Conservation (phyloP, 2,888 invertebrate species). For the Napeogenes sylphis region DNA sequence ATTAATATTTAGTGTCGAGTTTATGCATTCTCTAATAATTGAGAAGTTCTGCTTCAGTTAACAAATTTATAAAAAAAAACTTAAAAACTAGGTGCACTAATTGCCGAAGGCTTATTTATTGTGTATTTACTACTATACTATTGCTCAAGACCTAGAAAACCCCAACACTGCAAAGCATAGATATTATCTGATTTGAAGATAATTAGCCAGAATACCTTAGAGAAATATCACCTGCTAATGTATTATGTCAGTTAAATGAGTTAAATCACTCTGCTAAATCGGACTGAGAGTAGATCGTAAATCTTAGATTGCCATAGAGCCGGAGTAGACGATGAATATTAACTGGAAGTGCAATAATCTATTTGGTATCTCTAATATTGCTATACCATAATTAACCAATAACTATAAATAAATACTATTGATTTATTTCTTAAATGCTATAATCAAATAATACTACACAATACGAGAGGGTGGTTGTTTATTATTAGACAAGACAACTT, state of each 20-base stretch:
- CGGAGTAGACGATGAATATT: conserved; percentile 14
- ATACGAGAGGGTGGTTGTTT: too few species aligned
- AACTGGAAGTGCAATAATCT: conserved; percentile 5
- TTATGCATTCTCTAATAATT: not conserved
- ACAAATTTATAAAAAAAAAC: too few species aligned
- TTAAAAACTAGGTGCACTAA: too few species aligned
- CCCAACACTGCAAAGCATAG: not conserved
- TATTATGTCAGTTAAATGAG: conserved; percentile 25
- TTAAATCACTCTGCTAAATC: conserved; percentile 27
- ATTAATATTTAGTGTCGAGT: too few species aligned
- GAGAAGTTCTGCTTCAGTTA: not conserved
- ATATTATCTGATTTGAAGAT: conserved; percentile 2
- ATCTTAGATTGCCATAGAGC: conserved; percentile 15
- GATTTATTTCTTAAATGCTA: too few species aligned
- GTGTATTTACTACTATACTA: not conserved
- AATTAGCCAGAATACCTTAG: conserved; percentile 3
- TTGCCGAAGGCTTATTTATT: too few species aligned
- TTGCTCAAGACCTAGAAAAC: not conserved
- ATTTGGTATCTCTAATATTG: not conserved
- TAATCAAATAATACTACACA: too few species aligned
- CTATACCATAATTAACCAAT: too few species aligned
- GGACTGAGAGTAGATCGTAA: conserved; percentile 18
- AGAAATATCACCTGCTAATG: conserved; percentile 34
- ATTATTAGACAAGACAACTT: too few species aligned
- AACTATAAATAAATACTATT: too few species aligned